Evolutionary conservation across 1,140 invertebrate species (phyloP).

Genomic region (Meteorus sp.): DNA sequence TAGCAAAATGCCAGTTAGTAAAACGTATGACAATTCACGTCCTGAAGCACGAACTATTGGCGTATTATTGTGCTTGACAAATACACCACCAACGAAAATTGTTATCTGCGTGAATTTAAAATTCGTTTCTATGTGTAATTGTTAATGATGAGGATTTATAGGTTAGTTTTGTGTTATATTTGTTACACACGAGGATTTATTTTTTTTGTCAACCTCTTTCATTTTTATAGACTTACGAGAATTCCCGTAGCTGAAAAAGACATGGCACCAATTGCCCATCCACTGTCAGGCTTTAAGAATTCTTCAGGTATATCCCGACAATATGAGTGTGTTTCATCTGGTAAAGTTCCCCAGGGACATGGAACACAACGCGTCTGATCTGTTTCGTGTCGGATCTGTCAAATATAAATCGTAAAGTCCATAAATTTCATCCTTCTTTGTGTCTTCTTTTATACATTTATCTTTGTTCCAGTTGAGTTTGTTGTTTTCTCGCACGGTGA

Average conservation of each 20-base stretch:
- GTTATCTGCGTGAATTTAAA: slow-evolving; percentile 55
- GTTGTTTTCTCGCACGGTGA: too few species aligned
- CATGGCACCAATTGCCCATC: slow-evolving; percentile 90
- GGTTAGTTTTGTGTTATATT: neutral
- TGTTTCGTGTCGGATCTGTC: slow-evolving; percentile 74
- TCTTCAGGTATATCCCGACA: slow-evolving; percentile 83
- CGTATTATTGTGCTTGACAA: slow-evolving; percentile 78
- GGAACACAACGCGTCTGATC: slow-evolving; percentile 81
- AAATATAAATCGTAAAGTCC: slow-evolving; percentile 10
- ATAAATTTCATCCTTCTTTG: neutral
- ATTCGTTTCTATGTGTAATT: neutral
- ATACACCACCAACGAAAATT: slow-evolving; percentile 67
- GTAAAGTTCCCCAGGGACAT: slow-evolving; percentile 82
- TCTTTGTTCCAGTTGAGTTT: too few species aligned
- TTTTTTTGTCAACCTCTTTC: neutral
- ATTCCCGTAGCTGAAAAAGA: slow-evolving; percentile 77
- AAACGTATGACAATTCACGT: slow-evolving; percentile 84
- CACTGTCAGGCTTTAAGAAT: slow-evolving; percentile 77
- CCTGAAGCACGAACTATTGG: slow-evolving; percentile 90
- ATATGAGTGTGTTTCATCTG: slow-evolving; percentile 71
- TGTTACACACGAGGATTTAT: slow-evolving; percentile 72
- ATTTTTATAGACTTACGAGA: slow-evolving; percentile 65
- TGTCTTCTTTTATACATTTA: too few species aligned
- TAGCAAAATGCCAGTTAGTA: slow-evolving; percentile 84
- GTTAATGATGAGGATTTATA: neutral